Evolutionary conservation across 2,797 vertebrate genomes (phyloP).

Genomic region (Dendrocincla fuliginosa): DNA sequence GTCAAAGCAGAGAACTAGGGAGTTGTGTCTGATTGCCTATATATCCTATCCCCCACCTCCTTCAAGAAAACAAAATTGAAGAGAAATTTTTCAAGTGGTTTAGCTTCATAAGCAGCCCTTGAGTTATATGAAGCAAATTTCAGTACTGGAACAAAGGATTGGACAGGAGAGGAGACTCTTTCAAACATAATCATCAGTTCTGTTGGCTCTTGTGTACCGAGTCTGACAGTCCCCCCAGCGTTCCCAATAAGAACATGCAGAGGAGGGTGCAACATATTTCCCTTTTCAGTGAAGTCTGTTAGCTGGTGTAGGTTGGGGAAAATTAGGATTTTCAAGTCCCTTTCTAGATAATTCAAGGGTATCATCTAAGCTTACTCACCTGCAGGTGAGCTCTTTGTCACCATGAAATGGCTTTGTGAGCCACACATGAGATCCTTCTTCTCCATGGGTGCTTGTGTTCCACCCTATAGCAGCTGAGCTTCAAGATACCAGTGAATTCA

Average conservation of each 20-base stretch:
- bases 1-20: neutral
- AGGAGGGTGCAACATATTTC: neutral
- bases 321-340: neutral
- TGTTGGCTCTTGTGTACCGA: neutral
- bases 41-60: neutral
- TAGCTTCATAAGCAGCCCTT: neutral
- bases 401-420: neutral
- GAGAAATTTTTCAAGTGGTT: neutral
- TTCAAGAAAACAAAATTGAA: neutral
- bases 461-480: neutral
- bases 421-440: accelerated
- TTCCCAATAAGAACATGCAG: accelerated
- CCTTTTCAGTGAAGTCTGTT: neutral
- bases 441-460: neutral
- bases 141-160: neutral
- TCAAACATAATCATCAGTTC: neutral
- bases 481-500: neutral
- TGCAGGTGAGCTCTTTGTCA: neutral
- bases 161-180: neutral
- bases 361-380: neutral
- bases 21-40: neutral
- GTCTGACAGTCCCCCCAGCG: accelerated
- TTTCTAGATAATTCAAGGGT: neutral
- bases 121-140: neutral
- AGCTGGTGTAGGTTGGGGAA: neutral